Percentiles rank a stretch among this genome's conserved stretches.
These are phyloP conservation scores for Chanos chanos DNA, from an alignment of 2,797 vertebrate species.

Conservation along the genomic window DNA sequence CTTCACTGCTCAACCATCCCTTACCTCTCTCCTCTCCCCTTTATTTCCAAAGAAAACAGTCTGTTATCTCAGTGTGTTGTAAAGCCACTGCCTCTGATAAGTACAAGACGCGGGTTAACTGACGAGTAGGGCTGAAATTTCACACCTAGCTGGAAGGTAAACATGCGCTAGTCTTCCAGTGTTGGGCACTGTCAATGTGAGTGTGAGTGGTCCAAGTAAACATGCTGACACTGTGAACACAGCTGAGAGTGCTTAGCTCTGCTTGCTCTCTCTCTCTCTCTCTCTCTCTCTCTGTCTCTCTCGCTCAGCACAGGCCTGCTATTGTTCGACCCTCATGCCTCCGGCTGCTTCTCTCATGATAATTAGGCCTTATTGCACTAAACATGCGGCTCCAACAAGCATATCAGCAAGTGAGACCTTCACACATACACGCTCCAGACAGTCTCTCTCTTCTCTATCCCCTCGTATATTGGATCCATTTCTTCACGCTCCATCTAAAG, in stretches of 20 bases:
- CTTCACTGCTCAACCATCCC: background rate
- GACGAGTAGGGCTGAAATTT: slow-evolving; percentile 61
- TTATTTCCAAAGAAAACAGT: slow-evolving; percentile 19
- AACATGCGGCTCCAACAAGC: slow-evolving; percentile 53
- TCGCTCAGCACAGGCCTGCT: slow-evolving; percentile 64
- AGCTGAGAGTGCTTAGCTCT: slow-evolving; percentile 79
- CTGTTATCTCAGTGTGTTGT: slow-evolving; percentile 23
- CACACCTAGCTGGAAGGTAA: slow-evolving; percentile 58
- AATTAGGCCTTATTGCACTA: slow-evolving; percentile 72
- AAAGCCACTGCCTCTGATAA: slow-evolving; percentile 50
- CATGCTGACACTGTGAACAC: slow-evolving; percentile 70
- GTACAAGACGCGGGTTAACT: slow-evolving; percentile 55
- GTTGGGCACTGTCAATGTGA: slow-evolving; percentile 41
- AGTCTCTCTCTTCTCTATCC: slow-evolving; percentile 39
- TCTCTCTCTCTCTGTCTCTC: too few relatives aligned
- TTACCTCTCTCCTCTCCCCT: background rate
- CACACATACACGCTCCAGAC: slow-evolving; percentile 6
- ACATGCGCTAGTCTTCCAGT: slow-evolving; percentile 60
- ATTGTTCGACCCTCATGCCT: slow-evolving; percentile 62
- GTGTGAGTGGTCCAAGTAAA: slow-evolving; percentile 66
- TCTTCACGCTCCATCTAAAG: background rate
- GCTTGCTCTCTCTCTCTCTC: slow-evolving; percentile 50
- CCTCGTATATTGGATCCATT: background rate
- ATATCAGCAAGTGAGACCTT: slow-evolving; percentile 23
- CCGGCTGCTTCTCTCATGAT: slow-evolving; percentile 65